Base-by-base conservation (phyloP, 2,113 vertebrate species). In the Puntigrus tetrazona region DNA sequence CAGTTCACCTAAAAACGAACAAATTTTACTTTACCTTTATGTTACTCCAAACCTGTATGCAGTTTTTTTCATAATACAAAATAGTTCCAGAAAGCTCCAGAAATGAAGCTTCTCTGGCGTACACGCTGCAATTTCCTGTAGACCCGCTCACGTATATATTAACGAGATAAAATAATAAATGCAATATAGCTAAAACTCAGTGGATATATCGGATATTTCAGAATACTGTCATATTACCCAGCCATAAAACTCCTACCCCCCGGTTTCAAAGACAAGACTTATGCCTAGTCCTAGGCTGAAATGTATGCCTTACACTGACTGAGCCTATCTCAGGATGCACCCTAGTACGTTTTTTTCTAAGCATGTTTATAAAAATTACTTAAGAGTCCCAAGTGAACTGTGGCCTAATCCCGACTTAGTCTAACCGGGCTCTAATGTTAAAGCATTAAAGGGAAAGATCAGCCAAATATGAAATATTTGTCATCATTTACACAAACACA, bases 1-100 rank as follows among this genome's bases (percentile, higher is more conserved):
- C 16, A 72, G n/a, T 13, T n/a, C 47, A 47, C n/a, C 61, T 81
- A 27, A 81, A 47, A 79, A 50, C 9, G 76, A 50, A 31, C 50
- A 75, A 27, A 1, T 8, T n/a, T n/a, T 45, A 74, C 41, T 7
- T n/a, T 74, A 75, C 2, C 43, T 50, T 31, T 31, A 14, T 25
- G 73, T 75, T 50, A 25, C 31, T 50, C 41, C 5, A 45, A 22
- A 47, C n/a, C 29, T 31, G 61, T 8, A 29, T 55, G 8, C 34
- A 14, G 3, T 8, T 61, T 45, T 45, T 8, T 20, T 22, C 45
- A 16, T 16, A 31, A 31, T 63, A 31, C 61, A 65, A 65, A 31
- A 18, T 65, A 65, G 29, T 18, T 18, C 31, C 11, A n/a, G n/a
- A n/a, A 65, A 31, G 61, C 61, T 18, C 61, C 6, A 65, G 16